These are phyloP conservation scores for Drosophila auraria DNA, from an alignment of 1,140 invertebrate genomes.

Conservation along the genomic window DNA sequence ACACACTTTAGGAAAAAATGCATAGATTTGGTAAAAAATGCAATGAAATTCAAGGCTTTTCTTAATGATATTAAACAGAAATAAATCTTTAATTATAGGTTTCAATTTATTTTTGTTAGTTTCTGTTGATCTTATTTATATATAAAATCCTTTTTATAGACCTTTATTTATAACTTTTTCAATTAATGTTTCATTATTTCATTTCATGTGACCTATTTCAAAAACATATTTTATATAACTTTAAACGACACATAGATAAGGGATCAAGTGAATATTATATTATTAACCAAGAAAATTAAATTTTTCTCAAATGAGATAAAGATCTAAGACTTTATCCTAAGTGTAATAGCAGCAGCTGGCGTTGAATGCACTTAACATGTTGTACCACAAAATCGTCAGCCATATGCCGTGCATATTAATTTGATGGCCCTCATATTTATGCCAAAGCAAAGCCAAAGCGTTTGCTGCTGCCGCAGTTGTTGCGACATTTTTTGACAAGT, in stretches of 20 bases:
- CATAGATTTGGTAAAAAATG: not conserved
- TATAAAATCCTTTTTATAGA: no score
- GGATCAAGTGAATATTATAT: no score
- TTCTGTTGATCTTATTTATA: no score
- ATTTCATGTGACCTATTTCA: no score
- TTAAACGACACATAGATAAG: not conserved
- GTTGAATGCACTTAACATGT: constrained; percentile 80
- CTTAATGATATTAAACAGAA: no score
- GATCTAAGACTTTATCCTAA: not conserved
- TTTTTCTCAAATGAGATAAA: not conserved
- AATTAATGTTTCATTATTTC: no score
- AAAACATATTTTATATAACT: no score
- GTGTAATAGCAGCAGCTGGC: constrained; percentile 40
- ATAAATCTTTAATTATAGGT: no score
- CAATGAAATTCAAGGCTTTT: not conserved
- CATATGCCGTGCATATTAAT: constrained; percentile 83
- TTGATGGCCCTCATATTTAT: constrained; percentile 84
- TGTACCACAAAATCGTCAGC: constrained; percentile 82
- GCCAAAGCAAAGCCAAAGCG: constrained; percentile 71
- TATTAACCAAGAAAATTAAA: no score
- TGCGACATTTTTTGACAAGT: constrained; percentile 82
- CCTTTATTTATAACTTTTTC: no score
- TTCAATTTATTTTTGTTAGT: no score
- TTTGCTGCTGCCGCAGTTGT: constrained; percentile 44
- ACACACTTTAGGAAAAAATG: constrained; percentile 11